Conservation (phyloP, 2,888 invertebrate genomes). For the Encarsia formosa region DNA sequence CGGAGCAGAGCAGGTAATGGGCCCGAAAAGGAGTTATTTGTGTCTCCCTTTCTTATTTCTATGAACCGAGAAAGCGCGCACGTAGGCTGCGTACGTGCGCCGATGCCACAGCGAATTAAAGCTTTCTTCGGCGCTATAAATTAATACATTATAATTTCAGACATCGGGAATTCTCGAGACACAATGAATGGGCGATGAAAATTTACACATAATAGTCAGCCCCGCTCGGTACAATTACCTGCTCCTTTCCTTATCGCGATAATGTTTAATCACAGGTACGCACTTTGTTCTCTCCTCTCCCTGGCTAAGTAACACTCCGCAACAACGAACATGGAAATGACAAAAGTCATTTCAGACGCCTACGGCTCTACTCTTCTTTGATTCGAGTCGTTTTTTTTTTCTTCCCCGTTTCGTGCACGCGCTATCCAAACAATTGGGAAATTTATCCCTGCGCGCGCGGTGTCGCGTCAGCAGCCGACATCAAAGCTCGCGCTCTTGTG, state of each 20-base stretch:
- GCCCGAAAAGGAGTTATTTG: too few relatives aligned
- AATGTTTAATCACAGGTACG: conserved; percentile 28
- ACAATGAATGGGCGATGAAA: too few relatives aligned
- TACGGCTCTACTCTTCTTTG: background rate
- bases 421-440: conserved; percentile 23
- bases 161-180: conserved; percentile 20
- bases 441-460: background rate
- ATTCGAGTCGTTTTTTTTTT: background rate
- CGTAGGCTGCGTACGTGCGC: too few relatives aligned
- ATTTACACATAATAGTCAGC: conserved; percentile 27
- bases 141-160: conserved; percentile 26
- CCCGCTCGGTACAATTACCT: conserved; percentile 21
- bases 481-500: too few relatives aligned
- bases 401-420: background rate
- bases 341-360: conserved; percentile 22
- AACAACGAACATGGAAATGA: conserved; percentile 19
- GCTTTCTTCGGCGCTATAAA: too few relatives aligned
- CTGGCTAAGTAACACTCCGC: too few relatives aligned
- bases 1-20: too few relatives aligned
- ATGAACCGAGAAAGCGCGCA: conserved; percentile 3
- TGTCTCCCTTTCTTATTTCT: too few relatives aligned
- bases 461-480: background rate
- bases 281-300: too few relatives aligned
- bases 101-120: too few relatives aligned
- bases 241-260: conserved; percentile 28